Evolutionary conservation across 2,888 invertebrate species (phyloP).

Genomic region (Monoplex corrugatus): DNA sequence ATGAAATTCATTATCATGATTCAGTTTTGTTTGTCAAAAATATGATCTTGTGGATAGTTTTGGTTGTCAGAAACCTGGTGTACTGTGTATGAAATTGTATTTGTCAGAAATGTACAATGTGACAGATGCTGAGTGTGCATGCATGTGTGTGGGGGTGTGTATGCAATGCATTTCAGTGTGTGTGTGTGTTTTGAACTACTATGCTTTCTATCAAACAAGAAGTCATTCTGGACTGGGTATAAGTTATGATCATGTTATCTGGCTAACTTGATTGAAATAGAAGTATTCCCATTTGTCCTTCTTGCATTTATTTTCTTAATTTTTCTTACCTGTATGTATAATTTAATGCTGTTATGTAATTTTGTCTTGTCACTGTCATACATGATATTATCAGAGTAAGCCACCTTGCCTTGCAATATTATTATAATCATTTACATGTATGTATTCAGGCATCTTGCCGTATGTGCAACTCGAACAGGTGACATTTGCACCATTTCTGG

Average conservation of each 20-base stretch:
- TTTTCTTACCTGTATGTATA: neutral
- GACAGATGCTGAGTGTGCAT: no score
- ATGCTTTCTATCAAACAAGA: neutral
- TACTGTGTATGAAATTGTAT: no score
- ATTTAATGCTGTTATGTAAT: neutral
- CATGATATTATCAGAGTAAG: neutral
- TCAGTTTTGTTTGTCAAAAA: no score
- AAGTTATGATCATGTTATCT: neutral
- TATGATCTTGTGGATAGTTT: no score
- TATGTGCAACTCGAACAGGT: no score
- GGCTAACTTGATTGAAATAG: neutral
- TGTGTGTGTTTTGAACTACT: neutral
- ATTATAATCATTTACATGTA: neutral
- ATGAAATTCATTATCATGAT: no score
- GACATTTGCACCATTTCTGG: neutral
- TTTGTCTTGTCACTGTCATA: neutral
- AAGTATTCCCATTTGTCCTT: neutral
- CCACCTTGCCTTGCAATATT: slow-evolving; percentile 18
- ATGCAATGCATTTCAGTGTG: no score
- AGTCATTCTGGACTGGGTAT: neutral
- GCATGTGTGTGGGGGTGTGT: no score
- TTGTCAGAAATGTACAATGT: no score
- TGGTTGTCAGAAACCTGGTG: no score
- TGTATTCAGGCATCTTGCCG: no score
- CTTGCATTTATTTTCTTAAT: neutral